phyloP scores from a whole-genome alignment of 2,113 vertebrate species.

The Platichthys stellatus region DNA sequence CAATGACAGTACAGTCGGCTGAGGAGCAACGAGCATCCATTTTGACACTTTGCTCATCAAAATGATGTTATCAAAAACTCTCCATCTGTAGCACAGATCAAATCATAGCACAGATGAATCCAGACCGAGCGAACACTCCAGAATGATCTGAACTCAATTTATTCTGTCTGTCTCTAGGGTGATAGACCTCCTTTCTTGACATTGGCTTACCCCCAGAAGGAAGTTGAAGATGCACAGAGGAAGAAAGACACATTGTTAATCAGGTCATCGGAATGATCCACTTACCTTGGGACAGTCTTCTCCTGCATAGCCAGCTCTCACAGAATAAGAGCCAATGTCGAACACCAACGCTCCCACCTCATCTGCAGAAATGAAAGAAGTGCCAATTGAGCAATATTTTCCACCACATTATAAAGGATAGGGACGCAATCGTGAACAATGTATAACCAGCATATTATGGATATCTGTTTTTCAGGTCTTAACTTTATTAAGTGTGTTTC shows the following conservation, averaged over 20 bases:
- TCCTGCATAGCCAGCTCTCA: conserved; percentile 97
- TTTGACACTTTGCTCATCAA: not conserved
- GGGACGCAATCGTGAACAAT: not conserved
- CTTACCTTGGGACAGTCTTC: conserved; percentile 98
- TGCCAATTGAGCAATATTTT: too few species aligned
- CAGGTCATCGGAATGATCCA: conserved; percentile 43
- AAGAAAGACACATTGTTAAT: conserved; percentile 59
- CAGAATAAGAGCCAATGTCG: conserved; percentile 97
- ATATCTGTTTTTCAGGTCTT: not conserved
- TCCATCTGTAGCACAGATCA: conserved; percentile 6
- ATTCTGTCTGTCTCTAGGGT: conserved; percentile 53
- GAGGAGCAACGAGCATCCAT: not conserved
- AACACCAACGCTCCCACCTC: conserved; percentile 98
- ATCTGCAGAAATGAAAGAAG: conserved; percentile 81
- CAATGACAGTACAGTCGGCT: not conserved
- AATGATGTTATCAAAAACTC: conserved; percentile 15
- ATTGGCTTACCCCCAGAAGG: conserved; percentile 28
- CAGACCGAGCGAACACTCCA: conserved; percentile 30
- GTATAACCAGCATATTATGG: not conserved
- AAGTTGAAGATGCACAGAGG: conserved; percentile 37
- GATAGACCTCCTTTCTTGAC: conserved; percentile 62
- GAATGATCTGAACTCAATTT: conserved; percentile 61
- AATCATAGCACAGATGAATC: conserved; percentile 12
- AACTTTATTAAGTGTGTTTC: not conserved
- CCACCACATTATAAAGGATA: not conserved